Conservation (phyloP, 2,113 vertebrate genomes). For the Pseudorhombus dupliciocellatus region DNA sequence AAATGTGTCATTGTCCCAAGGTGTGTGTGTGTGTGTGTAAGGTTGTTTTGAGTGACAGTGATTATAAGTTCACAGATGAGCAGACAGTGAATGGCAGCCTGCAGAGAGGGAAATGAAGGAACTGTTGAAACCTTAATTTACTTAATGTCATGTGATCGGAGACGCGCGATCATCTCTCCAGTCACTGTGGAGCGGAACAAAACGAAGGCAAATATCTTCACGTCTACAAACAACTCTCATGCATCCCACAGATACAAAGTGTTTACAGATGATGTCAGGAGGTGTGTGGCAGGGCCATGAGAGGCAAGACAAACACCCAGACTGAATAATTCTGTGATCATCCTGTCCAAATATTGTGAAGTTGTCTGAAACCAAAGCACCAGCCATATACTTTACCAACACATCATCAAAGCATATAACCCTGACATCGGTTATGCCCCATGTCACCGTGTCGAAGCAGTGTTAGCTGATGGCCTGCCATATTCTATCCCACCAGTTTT, state of each 20-base stretch:
- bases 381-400: neutral
- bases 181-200: neutral
- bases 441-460: no score
- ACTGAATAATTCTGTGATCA: neutral
- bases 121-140: constrained; percentile 30
- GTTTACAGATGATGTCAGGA: constrained; percentile 25
- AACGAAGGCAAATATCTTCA: constrained; percentile 21
- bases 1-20: neutral
- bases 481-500: no score
- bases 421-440: no score
- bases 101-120: constrained; percentile 51
- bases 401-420: neutral
- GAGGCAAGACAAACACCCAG: neutral
- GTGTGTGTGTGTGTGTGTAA: constrained; percentile 2
- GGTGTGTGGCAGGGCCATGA: constrained; percentile 12
- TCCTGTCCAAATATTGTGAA: neutral
- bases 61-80: constrained; percentile 47
- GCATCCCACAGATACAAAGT: constrained; percentile 26
- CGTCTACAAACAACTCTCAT: constrained; percentile 6
- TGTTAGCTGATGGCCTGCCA: no score
- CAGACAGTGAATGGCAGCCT: constrained; percentile 48
- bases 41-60: constrained; percentile 40
- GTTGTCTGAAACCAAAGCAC: constrained; percentile 7
- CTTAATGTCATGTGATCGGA: constrained; percentile 30
- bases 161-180: neutral